phyloP scores from a whole-genome alignment of 2,888 invertebrate genomes.

The Drosophila borealis region DNA sequence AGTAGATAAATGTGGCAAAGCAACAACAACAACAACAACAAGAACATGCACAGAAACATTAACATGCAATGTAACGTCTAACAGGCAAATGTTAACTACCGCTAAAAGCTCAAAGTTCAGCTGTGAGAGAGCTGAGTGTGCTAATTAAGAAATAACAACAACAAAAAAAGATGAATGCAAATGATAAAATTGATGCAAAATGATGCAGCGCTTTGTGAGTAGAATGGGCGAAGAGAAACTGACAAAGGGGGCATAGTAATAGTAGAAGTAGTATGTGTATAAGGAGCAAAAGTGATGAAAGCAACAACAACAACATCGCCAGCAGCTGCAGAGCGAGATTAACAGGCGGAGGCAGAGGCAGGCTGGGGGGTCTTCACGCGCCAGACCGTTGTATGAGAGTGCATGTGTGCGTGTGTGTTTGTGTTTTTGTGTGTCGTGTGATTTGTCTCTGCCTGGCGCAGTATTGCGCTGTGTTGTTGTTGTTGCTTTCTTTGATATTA shows the following conservation, averaged over 20 bases:
- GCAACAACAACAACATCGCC: constrained; percentile 29
- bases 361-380: constrained; percentile 38
- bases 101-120: constrained; percentile 58
- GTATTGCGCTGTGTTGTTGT: constrained; percentile 16
- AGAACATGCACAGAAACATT: constrained; percentile 26
- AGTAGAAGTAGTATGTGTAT: constrained; percentile 31
- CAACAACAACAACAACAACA: constrained; percentile 22
- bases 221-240: constrained; percentile 58
- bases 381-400: constrained; percentile 19
- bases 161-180: constrained; percentile 65
- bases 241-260: constrained; percentile 27
- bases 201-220: constrained; percentile 61
- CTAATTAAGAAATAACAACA: constrained; percentile 48
- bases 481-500: constrained; percentile 42
- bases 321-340: constrained; percentile 19
- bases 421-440: constrained; percentile 7
- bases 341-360: constrained; percentile 8
- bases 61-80: constrained; percentile 58
- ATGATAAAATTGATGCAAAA: constrained; percentile 65
- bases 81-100: constrained; percentile 70
- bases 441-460: constrained; percentile 31
- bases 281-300: constrained; percentile 22
- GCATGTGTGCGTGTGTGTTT: constrained; percentile 12
- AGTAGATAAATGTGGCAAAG: constrained; percentile 39
- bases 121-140: constrained; percentile 62